These are phyloP conservation scores for Oophaga pumilio DNA, from an alignment of 2,113 vertebrate genomes.

Conservation along the genomic window DNA sequence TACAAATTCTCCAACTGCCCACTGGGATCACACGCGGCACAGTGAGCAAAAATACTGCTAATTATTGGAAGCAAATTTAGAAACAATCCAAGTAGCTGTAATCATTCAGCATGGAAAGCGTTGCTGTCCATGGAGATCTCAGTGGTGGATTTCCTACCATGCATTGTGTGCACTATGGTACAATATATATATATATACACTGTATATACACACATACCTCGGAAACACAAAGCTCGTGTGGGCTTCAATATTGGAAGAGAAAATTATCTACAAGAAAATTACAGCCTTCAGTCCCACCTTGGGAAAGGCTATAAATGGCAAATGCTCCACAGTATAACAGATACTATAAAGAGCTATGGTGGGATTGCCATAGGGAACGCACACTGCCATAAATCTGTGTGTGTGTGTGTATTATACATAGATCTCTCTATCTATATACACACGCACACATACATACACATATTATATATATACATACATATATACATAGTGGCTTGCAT, in stretches of 20 bases:
- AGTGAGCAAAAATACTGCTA: slow-evolving; percentile 40
- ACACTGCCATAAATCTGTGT: not conserved
- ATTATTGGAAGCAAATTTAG: slow-evolving; percentile 42
- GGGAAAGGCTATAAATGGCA: slow-evolving; percentile 33
- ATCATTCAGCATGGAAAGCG: not conserved
- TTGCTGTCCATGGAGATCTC: slow-evolving; percentile 1
- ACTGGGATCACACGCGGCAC: slow-evolving; percentile 40
- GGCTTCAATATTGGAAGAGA: slow-evolving; percentile 15
- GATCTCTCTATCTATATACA: no score
- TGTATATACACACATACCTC: not conserved
- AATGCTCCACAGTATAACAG: not conserved
- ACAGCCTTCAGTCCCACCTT: slow-evolving; percentile 27
- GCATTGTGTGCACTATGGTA: slow-evolving; percentile 14
- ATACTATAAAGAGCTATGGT: slow-evolving; percentile 3
- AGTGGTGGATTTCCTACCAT: slow-evolving; percentile 17
- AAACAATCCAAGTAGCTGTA: slow-evolving; percentile 1
- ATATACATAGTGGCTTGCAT: no score
- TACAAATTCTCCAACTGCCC: slow-evolving; percentile 39
- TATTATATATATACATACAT: no score
- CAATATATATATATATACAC: not conserved
- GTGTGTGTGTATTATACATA: no score
- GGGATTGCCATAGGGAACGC: not conserved
- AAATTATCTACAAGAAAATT: slow-evolving; percentile 37
- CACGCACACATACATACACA: no score
- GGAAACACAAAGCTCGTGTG: slow-evolving; percentile 24